phyloP scores from a whole-genome alignment of 2,797 vertebrate genomes.

The Crax fasciolata region DNA sequence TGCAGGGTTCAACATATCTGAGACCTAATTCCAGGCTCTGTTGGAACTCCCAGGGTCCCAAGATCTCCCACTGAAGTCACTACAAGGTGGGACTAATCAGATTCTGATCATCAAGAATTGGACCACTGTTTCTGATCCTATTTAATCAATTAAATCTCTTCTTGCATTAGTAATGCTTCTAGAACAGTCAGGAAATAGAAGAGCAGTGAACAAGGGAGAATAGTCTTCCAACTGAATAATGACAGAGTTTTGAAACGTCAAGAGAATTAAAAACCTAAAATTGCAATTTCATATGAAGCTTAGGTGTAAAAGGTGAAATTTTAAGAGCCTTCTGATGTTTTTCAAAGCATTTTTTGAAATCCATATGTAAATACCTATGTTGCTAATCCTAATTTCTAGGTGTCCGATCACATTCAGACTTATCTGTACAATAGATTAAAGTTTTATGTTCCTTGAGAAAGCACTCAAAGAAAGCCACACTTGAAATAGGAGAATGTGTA shows the following conservation, averaged over 20 bases:
- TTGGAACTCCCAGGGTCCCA: background rate
- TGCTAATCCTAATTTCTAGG: background rate
- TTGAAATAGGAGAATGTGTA: background rate
- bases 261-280: background rate
- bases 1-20: background rate
- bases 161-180: background rate
- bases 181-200: background rate
- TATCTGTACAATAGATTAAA: background rate
- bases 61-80: background rate
- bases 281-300: background rate
- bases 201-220: background rate
- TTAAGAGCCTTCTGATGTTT: background rate
- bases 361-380: background rate
- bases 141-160: background rate
- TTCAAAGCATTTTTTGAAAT: background rate
- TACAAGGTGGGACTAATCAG: background rate
- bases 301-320: background rate
- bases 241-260: background rate
- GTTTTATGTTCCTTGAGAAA: background rate
- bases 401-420: background rate
- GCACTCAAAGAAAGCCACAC: background rate
- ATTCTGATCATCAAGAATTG: background rate
- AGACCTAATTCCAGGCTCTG: constrained; percentile 24
- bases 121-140: background rate
- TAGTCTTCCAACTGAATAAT: background rate